A percentile compares a stretch with the other conserved stretches of the same genome.
phyloP scores from a whole-genome alignment of 1,140 invertebrate species.

The Leptonema lineaticorne region DNA sequence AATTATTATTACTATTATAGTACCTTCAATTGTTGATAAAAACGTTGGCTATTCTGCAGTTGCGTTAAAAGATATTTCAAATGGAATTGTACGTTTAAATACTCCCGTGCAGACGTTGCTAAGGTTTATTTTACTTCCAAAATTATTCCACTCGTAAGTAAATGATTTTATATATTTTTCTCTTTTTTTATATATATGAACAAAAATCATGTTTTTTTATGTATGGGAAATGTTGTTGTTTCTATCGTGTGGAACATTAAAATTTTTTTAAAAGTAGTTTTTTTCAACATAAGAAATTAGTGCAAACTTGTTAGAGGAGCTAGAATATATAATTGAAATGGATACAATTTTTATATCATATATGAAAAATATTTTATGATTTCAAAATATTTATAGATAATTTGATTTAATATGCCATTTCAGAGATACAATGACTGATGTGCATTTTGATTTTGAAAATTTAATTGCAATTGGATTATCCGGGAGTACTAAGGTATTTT shows the following conservation, averaged over 20 bases:
- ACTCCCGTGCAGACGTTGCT: slow-evolving; percentile 21
- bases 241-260: too few species aligned
- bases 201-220: too few species aligned
- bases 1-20: slow-evolving; percentile 20
- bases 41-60: slow-evolving; percentile 14
- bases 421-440: slow-evolving; percentile 10
- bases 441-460: slow-evolving; percentile 17
- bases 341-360: neutral
- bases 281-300: too few species aligned
- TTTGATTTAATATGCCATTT: slow-evolving; percentile 1
- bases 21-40: slow-evolving; percentile 14
- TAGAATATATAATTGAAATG: neutral
- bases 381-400: neutral
- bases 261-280: too few species aligned
- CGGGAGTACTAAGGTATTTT: neutral
- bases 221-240: too few species aligned
- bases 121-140: slow-evolving; percentile 6
- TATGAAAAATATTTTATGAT: neutral
- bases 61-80: slow-evolving; percentile 2
- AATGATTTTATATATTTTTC: neutral
- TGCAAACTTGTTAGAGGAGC: neutral
- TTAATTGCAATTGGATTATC: slow-evolving; percentile 3
- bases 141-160: slow-evolving; percentile 23
- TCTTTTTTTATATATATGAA: too few species aligned
- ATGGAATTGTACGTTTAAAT: neutral